Evolutionary conservation across 2,888 invertebrate species (phyloP).

Genomic region (Chaitophorus viminalis): DNA sequence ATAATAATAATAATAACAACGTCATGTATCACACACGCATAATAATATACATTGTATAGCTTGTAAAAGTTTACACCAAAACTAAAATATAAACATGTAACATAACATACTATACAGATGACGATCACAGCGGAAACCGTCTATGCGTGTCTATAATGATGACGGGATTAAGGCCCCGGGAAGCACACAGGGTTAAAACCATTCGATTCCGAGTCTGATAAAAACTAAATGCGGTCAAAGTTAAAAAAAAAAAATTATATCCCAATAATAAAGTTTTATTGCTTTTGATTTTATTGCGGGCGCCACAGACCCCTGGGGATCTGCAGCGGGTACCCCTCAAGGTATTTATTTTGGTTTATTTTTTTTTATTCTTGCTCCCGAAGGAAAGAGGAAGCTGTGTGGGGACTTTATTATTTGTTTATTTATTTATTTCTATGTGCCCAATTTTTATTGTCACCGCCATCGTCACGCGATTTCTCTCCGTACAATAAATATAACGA

Average conservation of each 20-base stretch:
- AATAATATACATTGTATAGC: too few species aligned
- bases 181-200: neutral
- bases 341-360: conserved; percentile 28
- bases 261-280: conserved; percentile 59
- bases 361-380: neutral
- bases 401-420: conserved; percentile 43
- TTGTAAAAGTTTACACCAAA: neutral
- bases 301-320: conserved; percentile 7
- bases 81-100: conserved; percentile 8
- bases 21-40: neutral
- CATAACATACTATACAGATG: neutral
- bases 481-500: neutral
- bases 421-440: conserved; percentile 37
- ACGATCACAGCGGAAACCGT: neutral
- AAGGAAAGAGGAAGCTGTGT: neutral
- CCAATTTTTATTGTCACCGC: conserved; percentile 39
- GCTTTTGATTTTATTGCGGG: conserved; percentile 56
- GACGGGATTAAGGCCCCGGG: neutral
- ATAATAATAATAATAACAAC: neutral
- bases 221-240: conserved; percentile 34
- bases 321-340: neutral
- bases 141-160: neutral
- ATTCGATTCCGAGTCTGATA: conserved; percentile 13
- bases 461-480: neutral
- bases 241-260: conserved; percentile 42